Base-by-base conservation (phyloP, 2,797 vertebrate genomes). In the Alfaro cultratus region DNA sequence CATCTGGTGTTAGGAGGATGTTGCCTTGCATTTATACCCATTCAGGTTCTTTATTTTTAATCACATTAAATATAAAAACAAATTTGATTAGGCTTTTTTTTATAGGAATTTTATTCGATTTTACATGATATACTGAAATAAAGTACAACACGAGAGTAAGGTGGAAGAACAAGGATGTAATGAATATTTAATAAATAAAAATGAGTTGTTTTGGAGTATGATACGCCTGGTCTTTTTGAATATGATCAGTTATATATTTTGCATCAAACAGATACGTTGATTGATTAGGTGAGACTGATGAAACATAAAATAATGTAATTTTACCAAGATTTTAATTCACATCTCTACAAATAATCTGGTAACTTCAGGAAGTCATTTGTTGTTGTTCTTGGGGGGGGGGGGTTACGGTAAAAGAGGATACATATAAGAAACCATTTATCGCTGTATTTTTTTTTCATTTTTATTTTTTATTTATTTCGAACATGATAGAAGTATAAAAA, bases 1-100 rank as follows among this genome's bases (percentile, higher is more conserved):
- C 64, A 43, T 7, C 73, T 16, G 47, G 29, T 13, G 15, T 85
- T 74, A 31, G 21, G 23, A 78, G 49, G 70, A 80, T 82, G 74
- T 43, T 9, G 13, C 47, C 2, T 43, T 36, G 18, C 3, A 23
- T 74, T 36, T 53, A 36, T 6, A 15, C 18, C 4, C 31, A 5
- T 64, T 36, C 34, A 4, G 34, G 13, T 16, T 62, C 60, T 64
- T 36, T 18, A 36, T 3, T 36, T 64, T 36, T 34, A 1, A 64
- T 21, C 31, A 36, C 31, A 64, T 10, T 34, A 62, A 29, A 62
- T 47, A 15, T 47, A 47, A 16, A 47, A 47, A 47, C 47, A 21
- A 21, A 49, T 49, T 49, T 21, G 18, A 49, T 21, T 8, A 1
- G 6, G 6, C 6, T 21, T 21, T 64, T 51, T 11, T 51, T 9